Base-by-base conservation (phyloP, 2,797 vertebrate species). In the Leptoclinus maculatus region DNA sequence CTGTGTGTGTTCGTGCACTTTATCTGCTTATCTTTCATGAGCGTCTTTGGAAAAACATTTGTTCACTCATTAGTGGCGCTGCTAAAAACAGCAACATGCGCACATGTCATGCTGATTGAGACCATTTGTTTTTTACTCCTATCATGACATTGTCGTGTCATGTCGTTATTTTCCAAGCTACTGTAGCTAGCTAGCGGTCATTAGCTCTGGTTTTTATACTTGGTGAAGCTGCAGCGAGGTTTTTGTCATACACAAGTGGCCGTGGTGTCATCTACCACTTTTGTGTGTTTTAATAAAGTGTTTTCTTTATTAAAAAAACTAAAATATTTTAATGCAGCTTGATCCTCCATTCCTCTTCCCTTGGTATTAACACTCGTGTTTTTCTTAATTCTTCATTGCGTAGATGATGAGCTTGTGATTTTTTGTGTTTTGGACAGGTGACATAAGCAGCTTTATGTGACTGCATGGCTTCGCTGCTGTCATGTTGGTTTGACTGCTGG, bases 381-480 rank as follows among this genome's bases (percentile, higher is more conserved):
- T 59, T 43, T 29, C 58, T 51, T 59, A 43, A 70, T 66, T 78
- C 51, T 5, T 65, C 17, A 9, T 53, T 71, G 41, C 41, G 4
- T 74, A 23, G 75, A 71, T 53, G 66, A 53, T 32, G 17, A 1
- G 51, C 71, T 71, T 62, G 34, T 64, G 36, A 59, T 66, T 39
- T 41, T 41, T 43, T 47, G 51, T 9, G 17, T 23, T 47, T 29
- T 7, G 34, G 17, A 73, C 58, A 86, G 59, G 83, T 84, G 82
- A 82, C 84, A 76, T 89, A 85, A 92, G 84, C 85, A 78, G 88
- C 88, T 92, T 89, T 83, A 19, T 36, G 49, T 74, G 83, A 75
- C 36, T 23, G 67, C 66, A 57, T 32, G 38, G 34, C 57, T 38
- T 80, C 63, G 23, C 69, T 2, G 36, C 83, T 66, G 83, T 83